These are phyloP conservation scores for Drosophila ananassae DNA, from an alignment of 1,140 invertebrate genomes.

Conservation along the genomic window DNA sequence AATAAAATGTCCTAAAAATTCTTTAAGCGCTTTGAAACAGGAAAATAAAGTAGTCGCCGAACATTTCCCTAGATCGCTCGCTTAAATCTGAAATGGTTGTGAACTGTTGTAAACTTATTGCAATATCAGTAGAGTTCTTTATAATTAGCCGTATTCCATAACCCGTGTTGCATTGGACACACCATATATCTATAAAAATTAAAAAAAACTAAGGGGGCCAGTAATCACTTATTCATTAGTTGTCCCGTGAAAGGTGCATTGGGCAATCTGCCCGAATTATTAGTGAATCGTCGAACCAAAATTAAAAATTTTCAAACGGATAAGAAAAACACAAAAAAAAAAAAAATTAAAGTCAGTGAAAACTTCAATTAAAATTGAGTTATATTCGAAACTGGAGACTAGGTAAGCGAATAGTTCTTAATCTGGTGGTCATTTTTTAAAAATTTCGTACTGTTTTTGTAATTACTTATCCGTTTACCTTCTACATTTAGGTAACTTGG, in stretches of 20 bases:
- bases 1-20: conserved; percentile 39
- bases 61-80: conserved; percentile 74
- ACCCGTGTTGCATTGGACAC: conserved; percentile 1
- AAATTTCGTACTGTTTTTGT: not conserved
- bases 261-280: not conserved
- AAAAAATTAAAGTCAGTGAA: not conserved
- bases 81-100: conserved; percentile 82
- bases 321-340: not conserved
- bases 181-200: conserved; percentile 18
- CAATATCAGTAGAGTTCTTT: conserved; percentile 4
- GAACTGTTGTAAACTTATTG: conserved; percentile 43
- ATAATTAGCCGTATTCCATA: not conserved
- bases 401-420: not conserved
- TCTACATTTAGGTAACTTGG: too few species aligned
- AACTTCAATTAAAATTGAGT: not conserved
- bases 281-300: not conserved
- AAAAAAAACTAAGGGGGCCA: not conserved
- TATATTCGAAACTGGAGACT: not conserved
- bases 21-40: conserved; percentile 11
- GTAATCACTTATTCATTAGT: not conserved
- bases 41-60: conserved; percentile 5
- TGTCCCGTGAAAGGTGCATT: not conserved
- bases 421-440: too few species aligned
- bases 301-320: not conserved
- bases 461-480: conserved; percentile 31